A percentile compares a stretch with the other conserved stretches of the same genome.
Conservation (phyloP, 1,140 invertebrate species). For the Drosophila punjabiensis region DNA sequence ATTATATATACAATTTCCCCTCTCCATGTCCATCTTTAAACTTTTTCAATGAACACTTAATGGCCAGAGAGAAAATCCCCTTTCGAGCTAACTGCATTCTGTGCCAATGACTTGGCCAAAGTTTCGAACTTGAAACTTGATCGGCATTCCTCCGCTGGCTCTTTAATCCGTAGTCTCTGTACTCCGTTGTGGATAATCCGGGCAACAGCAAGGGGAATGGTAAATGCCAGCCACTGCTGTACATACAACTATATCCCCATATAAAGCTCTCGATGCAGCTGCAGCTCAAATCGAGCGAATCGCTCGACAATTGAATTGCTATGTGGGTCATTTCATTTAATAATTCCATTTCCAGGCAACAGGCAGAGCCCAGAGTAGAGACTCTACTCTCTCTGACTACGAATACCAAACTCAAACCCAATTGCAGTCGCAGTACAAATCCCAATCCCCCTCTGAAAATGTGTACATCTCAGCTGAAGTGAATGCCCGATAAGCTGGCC, state of each 20-base stretch:
- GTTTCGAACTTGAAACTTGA: slow-evolving; percentile 45
- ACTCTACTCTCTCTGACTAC: background rate
- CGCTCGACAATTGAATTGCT: slow-evolving; percentile 69
- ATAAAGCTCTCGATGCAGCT: slow-evolving; percentile 11
- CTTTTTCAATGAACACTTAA: slow-evolving; percentile 55
- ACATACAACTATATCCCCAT: background rate
- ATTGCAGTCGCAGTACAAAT: background rate
- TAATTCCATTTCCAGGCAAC: slow-evolving; percentile 59
- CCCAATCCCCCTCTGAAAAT: slow-evolving; percentile 2
- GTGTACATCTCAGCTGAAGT: slow-evolving; percentile 35
- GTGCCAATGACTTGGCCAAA: slow-evolving; percentile 41
- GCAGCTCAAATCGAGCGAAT: slow-evolving; percentile 64
- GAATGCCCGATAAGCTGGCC: slow-evolving; percentile 67
- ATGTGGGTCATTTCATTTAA: slow-evolving; percentile 79
- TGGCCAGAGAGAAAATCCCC: slow-evolving; percentile 14
- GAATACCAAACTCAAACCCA: background rate
- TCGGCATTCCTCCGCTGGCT: slow-evolving; percentile 28
- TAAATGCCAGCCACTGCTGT: slow-evolving; percentile 45
- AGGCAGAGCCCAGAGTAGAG: slow-evolving; percentile 5
- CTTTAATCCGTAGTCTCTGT: slow-evolving; percentile 18
- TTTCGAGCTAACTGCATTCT: slow-evolving; percentile 27
- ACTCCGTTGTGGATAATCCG: slow-evolving; percentile 8
- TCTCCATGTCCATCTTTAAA: slow-evolving; percentile 14
- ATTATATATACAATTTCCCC: background rate
- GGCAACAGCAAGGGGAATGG: slow-evolving; percentile 36